Evolutionary conservation across 2,113 vertebrate genomes (phyloP).

Genomic region (Mirza zaza): DNA sequence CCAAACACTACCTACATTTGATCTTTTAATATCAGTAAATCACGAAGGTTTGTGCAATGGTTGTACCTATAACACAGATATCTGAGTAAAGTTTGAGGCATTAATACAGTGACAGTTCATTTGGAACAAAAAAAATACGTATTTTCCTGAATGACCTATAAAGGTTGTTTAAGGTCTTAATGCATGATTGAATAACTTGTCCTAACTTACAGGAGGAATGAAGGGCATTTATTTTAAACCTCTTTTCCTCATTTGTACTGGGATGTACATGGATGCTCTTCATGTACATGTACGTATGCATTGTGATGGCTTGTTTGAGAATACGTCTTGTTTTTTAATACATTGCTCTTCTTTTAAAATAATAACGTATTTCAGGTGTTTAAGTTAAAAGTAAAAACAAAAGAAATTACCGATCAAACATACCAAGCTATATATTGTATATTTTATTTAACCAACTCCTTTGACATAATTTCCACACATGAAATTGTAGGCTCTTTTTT

Average conservation of each 20-base stretch:
- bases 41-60: slow-evolving; percentile 61
- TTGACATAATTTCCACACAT: not conserved
- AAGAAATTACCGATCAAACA: not conserved
- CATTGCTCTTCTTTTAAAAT: not conserved
- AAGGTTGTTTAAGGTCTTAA: slow-evolving; percentile 72
- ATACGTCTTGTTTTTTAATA: not conserved
- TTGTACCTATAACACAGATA: not conserved
- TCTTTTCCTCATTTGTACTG: not conserved
- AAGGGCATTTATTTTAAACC: slow-evolving; percentile 65
- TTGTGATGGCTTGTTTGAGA: not conserved
- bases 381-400: not conserved
- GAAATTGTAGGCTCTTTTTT: not conserved
- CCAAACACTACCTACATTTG: slow-evolving; percentile 36
- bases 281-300: not conserved
- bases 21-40: slow-evolving; percentile 59
- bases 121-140: not conserved
- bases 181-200: slow-evolving; percentile 61
- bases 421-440: not conserved
- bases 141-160: slow-evolving; percentile 70
- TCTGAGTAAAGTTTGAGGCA: slow-evolving; percentile 15
- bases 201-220: slow-evolving; percentile 66
- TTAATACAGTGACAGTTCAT: not conserved
- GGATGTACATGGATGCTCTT: slow-evolving; percentile 22
- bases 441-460: not conserved
- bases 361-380: slow-evolving; percentile 1